Evolutionary conservation across 2,888 invertebrate species (phyloP), one percentile per base, ranked within the genome.

Genomic region (Tyria jacobaeae): DNA sequence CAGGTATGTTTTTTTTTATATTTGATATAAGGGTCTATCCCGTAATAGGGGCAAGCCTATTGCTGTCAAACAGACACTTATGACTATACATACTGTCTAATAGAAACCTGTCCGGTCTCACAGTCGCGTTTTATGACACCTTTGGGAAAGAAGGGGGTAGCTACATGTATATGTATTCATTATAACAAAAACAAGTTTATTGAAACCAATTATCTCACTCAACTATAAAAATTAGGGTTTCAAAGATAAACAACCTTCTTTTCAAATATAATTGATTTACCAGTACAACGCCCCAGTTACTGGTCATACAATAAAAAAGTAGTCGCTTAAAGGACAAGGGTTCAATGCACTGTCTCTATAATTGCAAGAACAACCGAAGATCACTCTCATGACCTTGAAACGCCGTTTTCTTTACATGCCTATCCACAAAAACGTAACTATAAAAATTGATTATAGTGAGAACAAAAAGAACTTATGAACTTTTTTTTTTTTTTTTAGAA

Each of bases 211-310:
- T 14, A 24, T 21, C 34, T 24, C 37, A 37, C 35, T 7, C 10
- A 34, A 34, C 10, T 10, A 2, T 12, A 9, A 9, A 10, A 44
- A 52, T 3, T 41, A 61, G 57, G 5, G 7, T 7, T 15, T 7
- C 31, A 55, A 55, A 44, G 31, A 15, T 21, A 55, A 51, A 48
- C 48, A 62, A 53, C 56, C 59, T 71, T 57, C 50, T 68, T 62
- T 57, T 57, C 51, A 58, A 73, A 68, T 48, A 66, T 68, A 70
- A 63, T 63, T 67, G 65, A 70, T 76, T 62, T 68, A 47, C 49
- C 62, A 60, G 69, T 73, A 57, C 74, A 74, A 70, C 50, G 74
- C 57, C 69, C 74, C 66, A 75, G 65, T 76, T 74, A 57, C 58
- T 57, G 57, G 35, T 48, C 31, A 47, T 41, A 60, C 54, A 71